Percentiles rank a stretch among this genome's conserved stretches.
Conservation (phyloP, 2,113 vertebrate genomes). For the Paradisaea rubra region DNA sequence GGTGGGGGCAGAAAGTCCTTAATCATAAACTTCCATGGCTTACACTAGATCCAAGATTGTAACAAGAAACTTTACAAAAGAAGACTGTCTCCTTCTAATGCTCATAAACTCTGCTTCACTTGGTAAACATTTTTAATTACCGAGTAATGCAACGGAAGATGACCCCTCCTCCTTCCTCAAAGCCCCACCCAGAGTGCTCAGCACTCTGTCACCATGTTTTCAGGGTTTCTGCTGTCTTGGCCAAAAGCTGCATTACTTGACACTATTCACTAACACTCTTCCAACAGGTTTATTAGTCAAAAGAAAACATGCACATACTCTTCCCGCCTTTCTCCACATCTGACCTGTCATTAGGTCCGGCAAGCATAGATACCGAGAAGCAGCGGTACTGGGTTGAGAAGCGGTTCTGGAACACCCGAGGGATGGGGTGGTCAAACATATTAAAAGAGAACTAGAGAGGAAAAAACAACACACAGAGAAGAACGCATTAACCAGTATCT, state of each 20-base stretch:
- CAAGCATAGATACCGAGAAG: constrained; percentile 97
- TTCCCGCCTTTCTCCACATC: constrained; percentile 99
- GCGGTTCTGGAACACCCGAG: constrained; percentile 92
- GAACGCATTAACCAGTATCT: no score
- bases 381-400: constrained; percentile 98
- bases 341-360: constrained; percentile 95
- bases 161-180: background rate
- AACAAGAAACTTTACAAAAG: background rate
- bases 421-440: constrained; percentile 92
- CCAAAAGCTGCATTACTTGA: background rate
- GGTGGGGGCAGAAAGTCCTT: background rate
- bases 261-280: background rate
- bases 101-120: background rate
- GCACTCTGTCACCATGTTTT: background rate
- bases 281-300: constrained; percentile 39
- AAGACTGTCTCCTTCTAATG: fast-evolving
- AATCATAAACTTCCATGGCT: background rate
- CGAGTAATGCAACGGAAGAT: fast-evolving
- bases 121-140: background rate
- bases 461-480: background rate
- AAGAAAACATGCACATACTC: constrained; percentile 81
- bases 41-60: fast-evolving
- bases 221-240: background rate
- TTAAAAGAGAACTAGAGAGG: constrained; percentile 88
- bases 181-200: background rate